Base-by-base conservation (phyloP, 2,888 invertebrate genomes). In the Dasysyrphus tricinctus region DNA sequence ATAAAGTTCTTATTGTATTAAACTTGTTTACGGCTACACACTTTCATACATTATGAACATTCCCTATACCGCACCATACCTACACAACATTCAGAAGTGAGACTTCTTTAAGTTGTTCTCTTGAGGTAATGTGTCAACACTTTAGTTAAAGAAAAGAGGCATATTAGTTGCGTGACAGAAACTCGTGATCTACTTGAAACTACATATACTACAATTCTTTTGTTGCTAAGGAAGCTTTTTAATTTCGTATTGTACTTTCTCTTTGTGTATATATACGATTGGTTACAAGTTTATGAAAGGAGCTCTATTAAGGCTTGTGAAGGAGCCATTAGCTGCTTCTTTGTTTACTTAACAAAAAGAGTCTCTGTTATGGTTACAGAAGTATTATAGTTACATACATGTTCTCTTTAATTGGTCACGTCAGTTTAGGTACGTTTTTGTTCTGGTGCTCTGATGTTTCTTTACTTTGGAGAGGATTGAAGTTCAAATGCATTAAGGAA, bases 141-240 rank as follows among this genome's bases (percentile, higher is more conserved):
- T 67, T 67, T 49, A 7, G 47, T 12, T 65, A 67, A 34, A 47
- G 49, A 67, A 67, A n/a, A 14, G 32, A 49, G 49, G 19, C 61
- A 37, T 67, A 49, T 67, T 14, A 67, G 67, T 49, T 49, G 49
- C 67, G 67, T 67, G 67, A 67, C 67, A n/a, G 34, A 51, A 49
- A 67, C 67, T 44, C 67, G 67, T 49, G 67, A 49, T 67, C 47
- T 49, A 67, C 67, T 67, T 67, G 19, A 49, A 49, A 67, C 67
- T 67, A 49, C n/a, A n/a, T n/a, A n/a, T n/a, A n/a, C 24, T 34
- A 6, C 34, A 16, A 24, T 24, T 24, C 24, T 47, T 63, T 32
- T 29, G 44, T 44, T 37, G 9, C 16, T 47, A 34, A 32, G 47
- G 32, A 24, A 47, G 65, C 39, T 47, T 65, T 44, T 47, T 47